A percentile compares a stretch with the other conserved stretches of the same genome.
phyloP scores from a whole-genome alignment of 2,797 vertebrate species.

The Lindbergichthys nudifrons region DNA sequence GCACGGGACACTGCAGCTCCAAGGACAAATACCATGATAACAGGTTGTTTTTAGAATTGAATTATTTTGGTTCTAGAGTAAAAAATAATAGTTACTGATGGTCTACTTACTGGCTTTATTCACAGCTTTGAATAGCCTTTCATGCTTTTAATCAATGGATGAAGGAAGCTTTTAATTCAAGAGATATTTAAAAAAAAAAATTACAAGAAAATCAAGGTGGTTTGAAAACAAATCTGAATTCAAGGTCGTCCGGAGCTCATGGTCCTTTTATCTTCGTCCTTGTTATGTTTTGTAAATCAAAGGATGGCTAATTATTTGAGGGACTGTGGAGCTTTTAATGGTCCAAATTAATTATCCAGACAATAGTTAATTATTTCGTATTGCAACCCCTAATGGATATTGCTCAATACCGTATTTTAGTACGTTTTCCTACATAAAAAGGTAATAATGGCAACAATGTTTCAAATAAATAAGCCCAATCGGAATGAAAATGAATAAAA shows the following conservation, averaged over 20 bases:
- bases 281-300: too few species aligned
- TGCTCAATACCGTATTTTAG: background rate
- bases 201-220: background rate
- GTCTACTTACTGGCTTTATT: background rate
- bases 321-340: too few species aligned
- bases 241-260: background rate
- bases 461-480: background rate
- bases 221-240: background rate
- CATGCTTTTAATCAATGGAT: background rate
- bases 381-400: too few species aligned
- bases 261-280: too few species aligned
- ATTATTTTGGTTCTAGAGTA: background rate
- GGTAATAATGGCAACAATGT: background rate
- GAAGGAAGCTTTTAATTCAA: too few species aligned
- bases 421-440: background rate
- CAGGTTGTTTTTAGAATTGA: background rate
- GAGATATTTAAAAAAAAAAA: background rate
- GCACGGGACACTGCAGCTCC: background rate
- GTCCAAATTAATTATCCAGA: too few species aligned
- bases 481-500: background rate
- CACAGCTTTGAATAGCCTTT: background rate
- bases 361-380: too few species aligned
- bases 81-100: background rate
- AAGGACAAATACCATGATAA: background rate
- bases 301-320: too few species aligned